Conservation (phyloP, 37 sponge, comb jelly and placozoan species). For the Theonella swinhoei region DNA sequence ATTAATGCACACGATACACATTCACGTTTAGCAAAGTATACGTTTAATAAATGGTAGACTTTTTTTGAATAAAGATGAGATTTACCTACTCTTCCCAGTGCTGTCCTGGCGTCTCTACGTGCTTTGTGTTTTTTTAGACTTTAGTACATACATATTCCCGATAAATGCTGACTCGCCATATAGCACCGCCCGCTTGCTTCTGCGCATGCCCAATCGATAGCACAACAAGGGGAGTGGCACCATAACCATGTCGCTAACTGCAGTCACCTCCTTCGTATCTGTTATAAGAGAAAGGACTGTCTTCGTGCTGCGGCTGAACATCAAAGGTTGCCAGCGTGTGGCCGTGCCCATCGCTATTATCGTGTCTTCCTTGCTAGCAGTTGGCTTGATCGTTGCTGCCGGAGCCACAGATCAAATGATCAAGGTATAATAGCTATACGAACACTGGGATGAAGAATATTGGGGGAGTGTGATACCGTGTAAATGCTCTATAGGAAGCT, state of each 20-base stretch:
- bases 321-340: constrained; percentile 29
- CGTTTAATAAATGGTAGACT: too few species aligned
- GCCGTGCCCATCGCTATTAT: constrained; percentile 6
- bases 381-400: neutral
- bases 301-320: neutral
- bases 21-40: too few species aligned
- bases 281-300: constrained; percentile 23
- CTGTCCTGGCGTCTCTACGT: too few species aligned
- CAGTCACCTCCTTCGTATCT: constrained; percentile 21
- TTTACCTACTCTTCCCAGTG: too few species aligned
- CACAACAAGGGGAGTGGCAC: constrained; percentile 19
- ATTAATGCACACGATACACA: neutral
- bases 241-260: constrained; percentile 18
- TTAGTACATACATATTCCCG: too few species aligned
- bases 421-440: too few species aligned
- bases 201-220: constrained; percentile 23
- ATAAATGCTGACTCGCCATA: too few species aligned
- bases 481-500: too few species aligned
- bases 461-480: too few species aligned
- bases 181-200: too few species aligned
- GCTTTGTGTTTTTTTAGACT: neutral
- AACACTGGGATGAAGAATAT: too few species aligned
- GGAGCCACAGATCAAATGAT: neutral
- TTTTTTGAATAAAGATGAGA: too few species aligned
- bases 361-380: neutral